Conservation (phyloP, 2,888 invertebrate species). For the Clostera curtula region DNA sequence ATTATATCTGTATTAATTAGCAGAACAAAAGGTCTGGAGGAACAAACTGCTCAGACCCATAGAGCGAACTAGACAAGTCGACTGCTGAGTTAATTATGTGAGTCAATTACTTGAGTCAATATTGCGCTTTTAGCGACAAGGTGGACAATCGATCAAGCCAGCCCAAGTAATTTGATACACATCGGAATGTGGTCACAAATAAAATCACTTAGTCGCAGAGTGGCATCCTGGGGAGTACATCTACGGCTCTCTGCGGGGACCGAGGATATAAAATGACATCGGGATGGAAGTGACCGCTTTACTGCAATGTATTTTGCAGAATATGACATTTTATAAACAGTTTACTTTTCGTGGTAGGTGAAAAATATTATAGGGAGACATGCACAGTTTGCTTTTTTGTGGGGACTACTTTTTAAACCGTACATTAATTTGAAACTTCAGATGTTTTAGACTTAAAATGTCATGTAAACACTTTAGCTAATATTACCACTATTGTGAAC, state of each 20-base stretch:
- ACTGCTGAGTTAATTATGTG: conserved; percentile 8
- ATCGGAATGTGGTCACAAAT: conserved; percentile 72
- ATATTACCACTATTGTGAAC: too few relatives aligned
- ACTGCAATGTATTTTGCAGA: too few relatives aligned
- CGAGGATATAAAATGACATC: conserved; percentile 24
- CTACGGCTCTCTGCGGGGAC: conserved; percentile 43
- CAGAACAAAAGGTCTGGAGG: conserved; percentile 9
- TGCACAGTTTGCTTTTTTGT: too few relatives aligned
- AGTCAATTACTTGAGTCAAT: conserved; percentile 48
- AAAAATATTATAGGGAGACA: too few relatives aligned
- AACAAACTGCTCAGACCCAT: conserved; percentile 16
- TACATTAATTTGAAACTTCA: too few relatives aligned
- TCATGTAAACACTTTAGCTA: too few relatives aligned
- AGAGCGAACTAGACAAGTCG: conserved; percentile 16
- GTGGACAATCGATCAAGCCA: conserved; percentile 62
- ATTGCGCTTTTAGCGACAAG: conserved; percentile 55
- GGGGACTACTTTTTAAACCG: too few relatives aligned
- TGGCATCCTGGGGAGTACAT: conserved; percentile 64
- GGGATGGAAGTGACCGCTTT: too few relatives aligned
- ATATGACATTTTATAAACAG: too few relatives aligned
- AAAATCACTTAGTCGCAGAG: conserved; percentile 71
- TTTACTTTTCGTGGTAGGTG: too few relatives aligned
- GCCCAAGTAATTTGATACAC: conserved; percentile 69
- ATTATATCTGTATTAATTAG: too few relatives aligned
- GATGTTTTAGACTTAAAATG: too few relatives aligned